Evolutionary conservation across 2,113 vertebrate species (phyloP).

Genomic region (Vanacampus margaritifer): DNA sequence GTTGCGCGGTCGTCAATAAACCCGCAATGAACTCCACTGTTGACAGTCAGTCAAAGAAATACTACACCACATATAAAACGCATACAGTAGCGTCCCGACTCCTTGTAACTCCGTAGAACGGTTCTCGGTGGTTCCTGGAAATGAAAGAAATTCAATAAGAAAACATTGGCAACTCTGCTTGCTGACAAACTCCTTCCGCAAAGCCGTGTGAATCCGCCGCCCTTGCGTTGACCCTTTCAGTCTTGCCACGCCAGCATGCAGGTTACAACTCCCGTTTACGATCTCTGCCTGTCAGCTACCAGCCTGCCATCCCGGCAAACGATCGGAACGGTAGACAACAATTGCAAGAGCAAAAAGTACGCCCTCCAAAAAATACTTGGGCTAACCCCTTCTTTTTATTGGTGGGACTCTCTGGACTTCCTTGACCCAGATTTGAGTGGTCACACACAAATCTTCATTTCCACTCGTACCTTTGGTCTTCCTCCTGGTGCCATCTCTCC

Average conservation of each 20-base stretch:
- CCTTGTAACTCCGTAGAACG: not conserved
- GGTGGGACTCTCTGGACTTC: no score
- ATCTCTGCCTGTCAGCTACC: constrained; percentile 33
- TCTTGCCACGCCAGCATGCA: constrained; percentile 50
- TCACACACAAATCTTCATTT: not conserved
- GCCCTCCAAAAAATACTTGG: not conserved
- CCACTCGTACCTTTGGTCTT: constrained; percentile 77
- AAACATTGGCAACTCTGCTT: constrained; percentile 27
- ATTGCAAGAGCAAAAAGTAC: constrained; percentile 6
- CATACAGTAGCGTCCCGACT: not conserved
- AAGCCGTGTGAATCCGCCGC: constrained; percentile 19
- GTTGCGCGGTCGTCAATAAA: not conserved
- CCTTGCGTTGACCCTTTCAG: constrained; percentile 29
- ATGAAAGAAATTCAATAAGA: no score
- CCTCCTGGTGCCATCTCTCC: constrained; percentile 52
- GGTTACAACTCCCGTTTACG: constrained; percentile 23
- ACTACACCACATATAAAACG: not conserved
- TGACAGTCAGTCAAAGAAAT: not conserved
- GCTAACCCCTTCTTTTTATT: no score
- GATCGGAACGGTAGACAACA: not conserved
- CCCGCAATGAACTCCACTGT: not conserved
- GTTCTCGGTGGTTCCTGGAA: no score
- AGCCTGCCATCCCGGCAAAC: constrained; percentile 1
- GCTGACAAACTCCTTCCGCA: constrained; percentile 14
- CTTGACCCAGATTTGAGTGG: no score